Percentiles rank a stretch among this genome's conserved stretches.
Evolutionary conservation across 2,113 vertebrate species (phyloP).

Genomic region (Sclerurus mexicanus): DNA sequence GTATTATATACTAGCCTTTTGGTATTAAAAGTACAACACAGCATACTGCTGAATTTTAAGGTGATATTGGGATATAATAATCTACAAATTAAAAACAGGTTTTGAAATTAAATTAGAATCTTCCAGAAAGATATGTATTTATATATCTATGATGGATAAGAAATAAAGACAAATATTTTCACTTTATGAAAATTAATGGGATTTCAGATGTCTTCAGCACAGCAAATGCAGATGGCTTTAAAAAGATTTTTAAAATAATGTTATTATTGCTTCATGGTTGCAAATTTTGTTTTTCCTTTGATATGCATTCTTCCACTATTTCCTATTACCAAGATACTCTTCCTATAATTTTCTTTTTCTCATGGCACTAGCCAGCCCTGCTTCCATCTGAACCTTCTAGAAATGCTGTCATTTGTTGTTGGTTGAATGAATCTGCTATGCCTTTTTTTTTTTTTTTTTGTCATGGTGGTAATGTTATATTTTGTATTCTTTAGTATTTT

Average conservation of each 20-base stretch:
- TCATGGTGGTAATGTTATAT: neutral
- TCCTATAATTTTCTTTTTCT: neutral
- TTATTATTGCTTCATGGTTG: neutral
- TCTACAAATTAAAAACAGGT: neutral
- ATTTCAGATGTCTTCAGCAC: neutral
- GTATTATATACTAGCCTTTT: constrained; percentile 26
- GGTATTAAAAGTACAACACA: constrained; percentile 17
- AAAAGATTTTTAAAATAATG: neutral
- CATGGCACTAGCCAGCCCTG: neutral
- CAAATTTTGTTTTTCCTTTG: neutral
- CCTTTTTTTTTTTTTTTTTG: neutral
- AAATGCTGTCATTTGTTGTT: neutral
- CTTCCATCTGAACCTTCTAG: neutral
- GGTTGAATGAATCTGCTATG: neutral
- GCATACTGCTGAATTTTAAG: neutral
- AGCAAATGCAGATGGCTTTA: neutral
- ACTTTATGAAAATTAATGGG: neutral
- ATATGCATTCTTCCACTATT: neutral
- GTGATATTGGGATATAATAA: neutral
- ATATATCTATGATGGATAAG: neutral
- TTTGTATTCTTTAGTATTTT: neutral
- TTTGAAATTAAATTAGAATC: neutral
- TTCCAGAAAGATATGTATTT: neutral
- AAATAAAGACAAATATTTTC: neutral
- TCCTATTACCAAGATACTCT: neutral